Evolutionary conservation across 1,140 invertebrate species (phyloP), one percentile per base, ranked within the genome.

Genomic region (Eupristina koningsbergeri): DNA sequence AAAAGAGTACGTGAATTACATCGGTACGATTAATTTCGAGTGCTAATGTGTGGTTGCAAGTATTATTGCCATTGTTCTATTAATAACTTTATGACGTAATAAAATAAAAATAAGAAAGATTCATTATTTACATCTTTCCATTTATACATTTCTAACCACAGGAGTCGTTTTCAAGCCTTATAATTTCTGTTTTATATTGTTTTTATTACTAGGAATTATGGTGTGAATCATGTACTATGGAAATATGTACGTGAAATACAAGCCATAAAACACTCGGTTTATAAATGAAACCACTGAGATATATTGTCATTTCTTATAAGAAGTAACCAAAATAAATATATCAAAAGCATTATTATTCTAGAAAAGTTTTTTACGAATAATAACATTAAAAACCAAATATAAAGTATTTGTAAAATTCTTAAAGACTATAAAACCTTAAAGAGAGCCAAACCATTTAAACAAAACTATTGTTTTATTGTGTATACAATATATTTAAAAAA

Each of bases 291-390:
- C 39, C 26, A 36, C 19, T 41, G 34, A 71, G 39, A 71, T 39
- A 71, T 0, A 71, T 69, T 71, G 36, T 71, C 26, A 71, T 71
- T 71, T 71, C 67, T 71, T 71, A 71, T 71, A 71, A n/a, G 67
- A n/a, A 71, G 36, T 36, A 71, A 41, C 36, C 64, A 36, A 67
- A 22, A 71, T 71, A 71, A 71, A 31, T 41, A 41, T 39, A 26
- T 41, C 22, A 41, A n/a, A 71, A 71, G n/a, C 36, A 71, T 71
- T 71, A 71, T 41, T 71, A 8, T 31, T 1, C 41, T 41, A 15
- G 39, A 71, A 41, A 34, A 19, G n/a, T n/a, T n/a, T n/a, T 71
- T 41, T 41, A 41, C 41, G 67, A 71, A 71, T 26, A 36, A 71
- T 41, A 71, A 41, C 39, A 41, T 19, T 11, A 41, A 71, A 41